Evolutionary conservation across 2,797 vertebrate genomes (phyloP), one percentile per base, ranked within the genome.

Genomic region (Peromyscus attwateri): DNA sequence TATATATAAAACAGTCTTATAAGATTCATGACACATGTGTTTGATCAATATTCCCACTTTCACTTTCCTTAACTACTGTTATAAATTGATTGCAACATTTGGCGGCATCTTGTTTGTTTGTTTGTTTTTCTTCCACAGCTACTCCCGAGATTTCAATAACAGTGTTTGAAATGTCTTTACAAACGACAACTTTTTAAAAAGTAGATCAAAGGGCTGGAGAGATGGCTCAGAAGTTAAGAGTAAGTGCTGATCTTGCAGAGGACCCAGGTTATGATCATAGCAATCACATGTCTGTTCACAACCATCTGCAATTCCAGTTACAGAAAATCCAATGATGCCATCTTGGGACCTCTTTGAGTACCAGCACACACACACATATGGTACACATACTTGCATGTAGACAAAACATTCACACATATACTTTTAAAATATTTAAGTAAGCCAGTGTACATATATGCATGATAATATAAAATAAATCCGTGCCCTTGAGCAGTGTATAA

Each of bases 381-480:
- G n/a, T 19, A 62, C 16, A 62, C 37, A 83, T 83, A 43, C 1
- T 3, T 77, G 16, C 27, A 29, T 49, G 23, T 27, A 60, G 80
- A 60, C 12, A 9, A 8, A 60, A 82, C n/a, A 81, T 11, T 19
- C 21, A 8, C 55, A 60, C 55, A 40, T 13, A 60, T 14, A 3
- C 4, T n/a, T 40, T 29, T 62, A 5, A 62, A 76, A 40, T 14
- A 27, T 11, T 46, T 46, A 46, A 46, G 37, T 64, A 87, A 40
- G 23, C 11, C 23, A 10, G 55, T 70, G 19, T 21, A 19, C 19
- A 49, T 14, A 52, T n/a, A 3, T 64, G 57, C 25, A 80, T 84
- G 92, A 66, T 11, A 21, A 31, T 96, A 23, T 43, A 75, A 96
- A 91, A 75, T 60, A 92, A 93, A 60, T 21, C 21, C 46, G 34